A percentile compares a stretch with the other conserved stretches of the same genome.
phyloP scores from a whole-genome alignment of 2,888 invertebrate genomes.

The Heliconius aoede region DNA sequence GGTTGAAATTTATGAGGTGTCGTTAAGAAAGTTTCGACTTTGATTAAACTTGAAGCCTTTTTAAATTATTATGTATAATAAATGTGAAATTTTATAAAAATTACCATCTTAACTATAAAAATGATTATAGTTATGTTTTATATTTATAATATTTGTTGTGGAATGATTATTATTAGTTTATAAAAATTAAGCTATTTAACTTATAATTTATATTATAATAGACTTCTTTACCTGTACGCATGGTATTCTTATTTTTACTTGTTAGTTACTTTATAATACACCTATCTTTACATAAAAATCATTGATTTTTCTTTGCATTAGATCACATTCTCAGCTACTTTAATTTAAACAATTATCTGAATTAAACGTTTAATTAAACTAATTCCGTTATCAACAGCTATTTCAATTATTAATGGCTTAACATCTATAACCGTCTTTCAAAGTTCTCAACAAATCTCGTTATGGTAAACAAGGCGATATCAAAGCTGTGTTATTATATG shows the following conservation, averaged over 20 bases:
- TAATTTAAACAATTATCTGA: background rate
- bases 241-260: too few relatives aligned
- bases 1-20: constrained; percentile 67
- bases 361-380: constrained; percentile 13
- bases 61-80: constrained; percentile 55
- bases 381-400: constrained; percentile 3
- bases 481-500: constrained; percentile 37
- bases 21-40: constrained; percentile 67
- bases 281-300: too few relatives aligned
- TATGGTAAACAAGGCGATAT: constrained; percentile 36
- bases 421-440: constrained; percentile 20
- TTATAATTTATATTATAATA: background rate
- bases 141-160: background rate
- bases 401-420: constrained; percentile 10
- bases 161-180: background rate
- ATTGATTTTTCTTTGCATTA: background rate
- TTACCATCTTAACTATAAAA: background rate
- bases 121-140: too few relatives aligned
- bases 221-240: too few relatives aligned
- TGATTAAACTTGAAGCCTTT: constrained; percentile 63
- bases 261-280: too few relatives aligned
- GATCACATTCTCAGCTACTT: background rate
- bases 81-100: background rate
- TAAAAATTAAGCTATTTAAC: background rate
- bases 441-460: constrained; percentile 28